Base-by-base conservation (phyloP, 2,797 vertebrate species). In the Myotis findleyi region DNA sequence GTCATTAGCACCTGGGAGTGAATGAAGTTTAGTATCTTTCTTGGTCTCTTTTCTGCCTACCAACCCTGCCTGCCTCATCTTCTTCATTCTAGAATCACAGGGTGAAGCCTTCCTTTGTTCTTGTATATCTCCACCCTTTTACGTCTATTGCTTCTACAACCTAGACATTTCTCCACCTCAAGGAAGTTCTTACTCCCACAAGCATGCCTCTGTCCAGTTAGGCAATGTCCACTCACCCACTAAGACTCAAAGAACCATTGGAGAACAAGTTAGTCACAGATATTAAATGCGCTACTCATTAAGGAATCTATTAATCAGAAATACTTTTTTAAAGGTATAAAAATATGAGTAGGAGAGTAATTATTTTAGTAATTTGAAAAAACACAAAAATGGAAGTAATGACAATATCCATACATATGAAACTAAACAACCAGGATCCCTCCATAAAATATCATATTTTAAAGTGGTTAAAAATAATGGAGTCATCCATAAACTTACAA, bases 311-410 rank as follows among this genome's bases (percentile, higher is more conserved):
- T 51, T 84, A 41, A 77, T 75, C 27, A 47, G 57, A 82, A 90
- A 75, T 79, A 73, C 27, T 89, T 90, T 82, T 21, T 57, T 86
- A 64, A 92, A 62, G 55, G 21, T 33, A 41, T 41, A 49, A 82
- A 76, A 14, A 69, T n/a, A 51, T 6, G 33, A 91, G 8, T 41
- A 41, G 0, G 44, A 55, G 7, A 57, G n/a, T 69, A 44, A 75
- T 87, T 91, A 83, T 79, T 82, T 89, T 55, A 89, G 1, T 10
- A 83, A 11, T 20, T 95, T 86, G 13, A 55, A 82, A 89, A 38
- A 82, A 41, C 8, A 76, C 6, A 80, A 90, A 75, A 95, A 69
- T 62, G 16, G 25, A 93, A 93, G 59, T 33, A 41, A 75, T 16
- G 10, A 30, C 21, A 27, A 20, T 75, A 64, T 82, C 25, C n/a